Evolutionary conservation across 2,113 vertebrate species (phyloP), one percentile per base, ranked within the genome.

Genomic region (Sceloporus undulatus): DNA sequence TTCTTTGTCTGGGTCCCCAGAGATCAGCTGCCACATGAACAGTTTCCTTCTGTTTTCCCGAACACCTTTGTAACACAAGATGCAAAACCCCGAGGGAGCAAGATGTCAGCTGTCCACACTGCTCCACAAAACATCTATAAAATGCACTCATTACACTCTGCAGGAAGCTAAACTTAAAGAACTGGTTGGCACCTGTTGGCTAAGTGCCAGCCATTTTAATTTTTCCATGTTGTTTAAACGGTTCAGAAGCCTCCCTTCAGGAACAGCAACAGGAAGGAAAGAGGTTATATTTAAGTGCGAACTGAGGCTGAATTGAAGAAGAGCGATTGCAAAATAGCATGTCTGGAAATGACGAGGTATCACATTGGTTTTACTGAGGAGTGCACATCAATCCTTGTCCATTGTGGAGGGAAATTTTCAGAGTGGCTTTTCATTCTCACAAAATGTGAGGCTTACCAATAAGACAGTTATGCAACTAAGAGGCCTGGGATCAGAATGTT

Each of bases 141-240:
- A 92, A 78, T 13, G 6, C 4, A 85, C 79, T 89, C 77, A 85
- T 90, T 89, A 89, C 38, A 66, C 81, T 70, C 80, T 90, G 87
- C 82, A 82, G 92, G 86, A 19, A 91, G 74, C 48, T 89, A 91
- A 66, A 91, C 66, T 52, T 82, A 42, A 82, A 85, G 56, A 29
- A 82, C 70, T n/a, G 89, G 86, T 19, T 77, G 83, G 27, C 54
- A 83, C 21, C 80, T 68, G 10, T 42, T 14, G 54, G n/a, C 62
- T 83, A 92, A 92, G 90, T 82, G 87, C 1, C 25, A 34, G 65
- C 75, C 9, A 48, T 59, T 81, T 90, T 91, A 87, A 91, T 65
- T 88, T 84, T 82, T 85, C 83, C 82, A 38, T 91, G 66, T 71
- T 85, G 34, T 42, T 91, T 87, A 62, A 14, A 56, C 84, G 84